Percentiles rank a stretch among this genome's conserved stretches.
Evolutionary conservation across 2,797 vertebrate genomes (phyloP).

Genomic region (Spinus pinus): DNA sequence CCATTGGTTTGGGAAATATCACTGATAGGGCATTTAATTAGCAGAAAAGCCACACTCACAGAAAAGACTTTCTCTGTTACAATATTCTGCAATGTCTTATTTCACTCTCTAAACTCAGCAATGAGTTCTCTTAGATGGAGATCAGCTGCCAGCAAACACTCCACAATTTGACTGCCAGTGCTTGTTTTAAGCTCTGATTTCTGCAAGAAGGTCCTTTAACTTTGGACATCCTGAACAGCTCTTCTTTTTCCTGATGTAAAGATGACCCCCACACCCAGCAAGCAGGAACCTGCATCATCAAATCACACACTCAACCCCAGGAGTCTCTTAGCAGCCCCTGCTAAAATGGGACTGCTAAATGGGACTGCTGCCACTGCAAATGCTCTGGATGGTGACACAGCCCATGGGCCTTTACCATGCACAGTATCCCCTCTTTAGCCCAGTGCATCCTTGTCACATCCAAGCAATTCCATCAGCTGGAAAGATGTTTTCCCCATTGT

Average conservation of each 20-base stretch:
- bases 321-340: not conserved
- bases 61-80: not conserved
- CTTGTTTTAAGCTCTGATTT: not conserved
- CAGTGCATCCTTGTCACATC: not conserved
- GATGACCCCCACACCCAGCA: fast-evolving
- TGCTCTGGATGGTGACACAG: fast-evolving
- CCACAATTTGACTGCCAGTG: not conserved
- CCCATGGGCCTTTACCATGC: fast-evolving
- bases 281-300: not conserved
- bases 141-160: not conserved
- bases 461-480: not conserved
- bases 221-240: not conserved
- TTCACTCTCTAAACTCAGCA: not conserved
- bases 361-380: not conserved
- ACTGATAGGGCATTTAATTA: not conserved
- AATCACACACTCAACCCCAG: not conserved
- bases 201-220: not conserved
- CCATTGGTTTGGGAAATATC: not conserved
- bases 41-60: not conserved
- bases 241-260: not conserved
- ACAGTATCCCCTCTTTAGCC: not conserved
- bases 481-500: not conserved
- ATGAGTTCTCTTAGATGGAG: not conserved
- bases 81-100: not conserved
- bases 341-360: not conserved